Percentiles rank a stretch among this genome's conserved stretches.
These are phyloP conservation scores for Caenorhabditis drosophilae DNA, from an alignment of 2,888 invertebrate species.

Conservation along the genomic window DNA sequence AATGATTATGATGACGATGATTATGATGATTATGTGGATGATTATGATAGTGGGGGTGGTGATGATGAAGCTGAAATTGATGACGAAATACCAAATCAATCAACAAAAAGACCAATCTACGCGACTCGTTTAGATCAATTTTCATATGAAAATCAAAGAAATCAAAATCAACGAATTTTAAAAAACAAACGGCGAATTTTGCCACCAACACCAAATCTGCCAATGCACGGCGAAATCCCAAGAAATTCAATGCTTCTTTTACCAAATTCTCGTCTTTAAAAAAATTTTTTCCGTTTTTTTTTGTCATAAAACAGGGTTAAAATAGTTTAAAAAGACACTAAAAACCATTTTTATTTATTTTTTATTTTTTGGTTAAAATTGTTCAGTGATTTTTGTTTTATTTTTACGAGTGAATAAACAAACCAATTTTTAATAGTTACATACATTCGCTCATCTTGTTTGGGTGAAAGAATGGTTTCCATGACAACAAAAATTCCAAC, in stretches of 20 bases:
- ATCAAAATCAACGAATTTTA: no score
- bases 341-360: neutral
- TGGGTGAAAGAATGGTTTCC: no score
- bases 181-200: slow-evolving; percentile 26
- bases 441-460: no score
- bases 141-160: slow-evolving; percentile 29
- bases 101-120: slow-evolving; percentile 28
- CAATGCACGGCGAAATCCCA: slow-evolving; percentile 33
- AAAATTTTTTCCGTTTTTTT: neutral
- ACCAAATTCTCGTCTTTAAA: slow-evolving; percentile 12
- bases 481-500: neutral
- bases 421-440: no score
- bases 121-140: slow-evolving; percentile 18
- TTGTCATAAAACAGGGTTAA: no score
- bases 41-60: neutral
- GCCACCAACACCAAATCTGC: slow-evolving; percentile 32
- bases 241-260: slow-evolving; percentile 8
- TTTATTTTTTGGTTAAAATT: neutral
- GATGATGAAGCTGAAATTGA: slow-evolving; percentile 25
- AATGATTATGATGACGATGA: slow-evolving; percentile 12
- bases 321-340: neutral
- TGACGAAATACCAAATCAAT: slow-evolving; percentile 4
- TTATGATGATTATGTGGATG: slow-evolving; percentile 19
- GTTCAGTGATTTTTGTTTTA: neutral
- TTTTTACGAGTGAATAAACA: no score